Evolutionary conservation across 2,888 invertebrate genomes (phyloP).

Genomic region (Teleiodes luculella): DNA sequence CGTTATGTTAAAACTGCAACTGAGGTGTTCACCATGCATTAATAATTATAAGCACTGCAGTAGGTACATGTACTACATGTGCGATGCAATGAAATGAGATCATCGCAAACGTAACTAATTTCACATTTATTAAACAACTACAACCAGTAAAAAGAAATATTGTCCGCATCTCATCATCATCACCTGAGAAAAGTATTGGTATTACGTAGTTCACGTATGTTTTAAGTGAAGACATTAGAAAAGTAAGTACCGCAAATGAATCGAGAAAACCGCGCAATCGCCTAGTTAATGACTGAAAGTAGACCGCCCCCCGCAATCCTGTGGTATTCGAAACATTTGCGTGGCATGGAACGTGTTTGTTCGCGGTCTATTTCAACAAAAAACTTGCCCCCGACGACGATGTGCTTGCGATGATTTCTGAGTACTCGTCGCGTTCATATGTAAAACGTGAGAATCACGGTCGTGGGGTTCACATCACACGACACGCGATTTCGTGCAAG

Average conservation of each 20-base stretch:
- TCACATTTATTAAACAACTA: too few relatives aligned
- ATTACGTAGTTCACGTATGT: background rate
- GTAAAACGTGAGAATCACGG: conserved; percentile 17
- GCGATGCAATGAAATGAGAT: background rate
- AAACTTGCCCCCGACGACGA: conserved; percentile 8
- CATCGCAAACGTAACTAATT: too few relatives aligned
- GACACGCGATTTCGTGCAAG: conserved; percentile 11
- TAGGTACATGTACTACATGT: too few relatives aligned
- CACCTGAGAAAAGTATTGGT: background rate
- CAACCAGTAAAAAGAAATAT: background rate
- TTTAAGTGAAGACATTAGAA: conserved; percentile 1
- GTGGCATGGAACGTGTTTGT: background rate
- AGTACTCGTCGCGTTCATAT: background rate
- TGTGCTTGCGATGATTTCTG: conserved; percentile 10
- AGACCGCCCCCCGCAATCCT: background rate
- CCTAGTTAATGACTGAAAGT: conserved; percentile 4
- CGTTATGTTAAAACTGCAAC: conserved; percentile 3
- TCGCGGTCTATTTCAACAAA: conserved; percentile 12
- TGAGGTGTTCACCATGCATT: background rate
- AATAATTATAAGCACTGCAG: conserved; percentile 7
- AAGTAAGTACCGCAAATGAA: background rate
- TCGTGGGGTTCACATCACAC: conserved; percentile 20
- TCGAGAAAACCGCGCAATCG: background rate
- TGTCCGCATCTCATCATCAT: background rate
- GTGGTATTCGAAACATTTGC: conserved; percentile 1